Evolutionary conservation across 2,797 vertebrate genomes (phyloP).

Genomic region (Diceros bicornis): DNA sequence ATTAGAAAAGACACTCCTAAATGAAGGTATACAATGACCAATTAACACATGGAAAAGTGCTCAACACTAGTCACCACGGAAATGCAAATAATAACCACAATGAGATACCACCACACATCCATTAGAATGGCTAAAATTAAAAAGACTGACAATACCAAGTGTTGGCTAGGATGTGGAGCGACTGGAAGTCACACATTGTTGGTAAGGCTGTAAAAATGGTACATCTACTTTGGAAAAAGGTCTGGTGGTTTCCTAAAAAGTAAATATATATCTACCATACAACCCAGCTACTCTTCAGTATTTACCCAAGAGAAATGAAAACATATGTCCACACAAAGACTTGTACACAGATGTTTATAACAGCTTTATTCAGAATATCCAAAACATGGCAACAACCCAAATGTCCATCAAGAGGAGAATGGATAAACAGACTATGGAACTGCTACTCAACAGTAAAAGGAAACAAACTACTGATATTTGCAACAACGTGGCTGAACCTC

Average conservation of each 20-base stretch:
- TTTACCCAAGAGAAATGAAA: conserved; percentile 52
- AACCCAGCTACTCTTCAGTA: not conserved
- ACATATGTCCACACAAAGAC: not conserved
- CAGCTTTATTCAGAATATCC: not conserved
- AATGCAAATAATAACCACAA: not conserved
- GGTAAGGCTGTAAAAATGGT: not conserved
- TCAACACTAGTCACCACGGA: not conserved
- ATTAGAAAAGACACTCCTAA: not conserved
- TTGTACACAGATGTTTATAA: not conserved
- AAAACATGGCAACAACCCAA: conserved; percentile 1
- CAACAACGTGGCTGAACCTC: not conserved
- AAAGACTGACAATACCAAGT: not conserved
- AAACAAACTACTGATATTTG: not conserved
- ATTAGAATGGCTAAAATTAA: not conserved
- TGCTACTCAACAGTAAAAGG: not conserved
- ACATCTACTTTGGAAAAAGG: not conserved
- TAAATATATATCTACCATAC: not conserved
- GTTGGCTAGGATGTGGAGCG: not conserved
- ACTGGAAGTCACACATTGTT: not conserved
- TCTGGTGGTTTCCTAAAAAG: not conserved
- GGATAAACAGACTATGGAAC: not conserved
- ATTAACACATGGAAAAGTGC: not conserved
- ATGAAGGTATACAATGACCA: not conserved
- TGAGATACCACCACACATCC: not conserved
- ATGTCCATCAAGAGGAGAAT: not conserved